Conservation (phyloP, 2,113 vertebrate species). For the Pachyramphus minor region DNA sequence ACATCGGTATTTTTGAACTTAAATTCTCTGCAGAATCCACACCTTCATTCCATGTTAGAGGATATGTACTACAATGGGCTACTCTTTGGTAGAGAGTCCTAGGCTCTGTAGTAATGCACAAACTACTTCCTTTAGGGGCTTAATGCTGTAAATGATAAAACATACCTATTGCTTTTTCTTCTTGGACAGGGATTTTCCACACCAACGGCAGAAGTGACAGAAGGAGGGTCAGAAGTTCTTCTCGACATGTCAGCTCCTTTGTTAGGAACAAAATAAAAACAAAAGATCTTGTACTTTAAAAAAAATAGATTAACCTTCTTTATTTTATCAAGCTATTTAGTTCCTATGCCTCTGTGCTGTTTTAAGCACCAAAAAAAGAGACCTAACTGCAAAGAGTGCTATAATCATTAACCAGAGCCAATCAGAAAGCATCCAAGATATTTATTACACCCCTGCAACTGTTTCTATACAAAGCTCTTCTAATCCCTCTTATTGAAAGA, state of each 20-base stretch:
- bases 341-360: neutral
- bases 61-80: neutral
- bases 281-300: neutral
- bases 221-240: constrained; percentile 93
- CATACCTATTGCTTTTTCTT: constrained; percentile 88
- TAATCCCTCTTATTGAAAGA: constrained; percentile 20
- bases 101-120: neutral
- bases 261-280: neutral
- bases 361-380: neutral
- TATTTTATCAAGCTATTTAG: neutral
- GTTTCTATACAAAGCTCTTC: neutral
- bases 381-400: neutral
- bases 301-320: neutral
- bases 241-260: constrained; percentile 94
- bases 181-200: constrained; percentile 95
- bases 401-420: constrained; percentile 1
- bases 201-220: constrained; percentile 92
- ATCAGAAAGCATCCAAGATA: neutral
- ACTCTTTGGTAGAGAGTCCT: neutral
- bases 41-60: neutral
- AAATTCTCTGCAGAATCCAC: neutral
- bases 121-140: neutral
- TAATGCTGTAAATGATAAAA: neutral
- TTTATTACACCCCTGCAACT: constrained; percentile 56
- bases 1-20: neutral